Percentiles rank a stretch among this genome's conserved stretches.
phyloP scores from a whole-genome alignment of 2,888 invertebrate genomes.

The Erannis defoliaria region DNA sequence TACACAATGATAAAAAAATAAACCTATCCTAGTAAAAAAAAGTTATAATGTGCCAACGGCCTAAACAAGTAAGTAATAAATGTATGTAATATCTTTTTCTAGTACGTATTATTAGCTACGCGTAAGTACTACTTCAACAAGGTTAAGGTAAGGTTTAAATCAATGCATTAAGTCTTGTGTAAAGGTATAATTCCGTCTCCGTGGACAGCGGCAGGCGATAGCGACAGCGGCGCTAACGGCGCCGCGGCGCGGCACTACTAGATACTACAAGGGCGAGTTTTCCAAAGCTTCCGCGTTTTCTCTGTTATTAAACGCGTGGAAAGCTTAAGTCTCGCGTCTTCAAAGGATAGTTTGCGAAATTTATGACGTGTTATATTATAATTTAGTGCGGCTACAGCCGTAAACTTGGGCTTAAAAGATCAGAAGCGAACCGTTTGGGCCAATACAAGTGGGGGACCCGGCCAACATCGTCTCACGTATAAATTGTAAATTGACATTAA shows the following conservation, averaged over 20 bases:
- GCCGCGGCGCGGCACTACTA: no score
- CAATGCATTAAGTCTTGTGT: no score
- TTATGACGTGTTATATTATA: conserved; percentile 86
- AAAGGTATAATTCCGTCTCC: no score
- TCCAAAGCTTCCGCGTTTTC: conserved; percentile 13
- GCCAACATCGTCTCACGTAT: conserved; percentile 42
- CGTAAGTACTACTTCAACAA: no score
- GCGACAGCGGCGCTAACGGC: background rate
- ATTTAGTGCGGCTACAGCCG: conserved; percentile 80
- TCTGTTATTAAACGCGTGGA: conserved; percentile 55
- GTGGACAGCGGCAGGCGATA: no score
- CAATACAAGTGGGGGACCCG: conserved; percentile 46
- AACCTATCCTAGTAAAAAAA: no score
- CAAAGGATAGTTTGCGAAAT: conserved; percentile 81
- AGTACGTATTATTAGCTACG: no score
- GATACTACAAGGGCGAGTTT: background rate
- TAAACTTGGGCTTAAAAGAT: conserved; percentile 85
- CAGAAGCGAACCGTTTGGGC: conserved; percentile 52
- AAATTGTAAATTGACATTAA: conserved; percentile 42
- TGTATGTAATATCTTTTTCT: no score
- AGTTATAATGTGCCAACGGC: no score
- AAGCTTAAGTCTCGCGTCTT: conserved; percentile 74
- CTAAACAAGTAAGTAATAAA: no score
- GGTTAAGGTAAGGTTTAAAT: no score
- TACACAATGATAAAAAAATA: no score